phyloP scores from a whole-genome alignment of 2,113 vertebrate genomes.

The Cygnus buccinator region DNA sequence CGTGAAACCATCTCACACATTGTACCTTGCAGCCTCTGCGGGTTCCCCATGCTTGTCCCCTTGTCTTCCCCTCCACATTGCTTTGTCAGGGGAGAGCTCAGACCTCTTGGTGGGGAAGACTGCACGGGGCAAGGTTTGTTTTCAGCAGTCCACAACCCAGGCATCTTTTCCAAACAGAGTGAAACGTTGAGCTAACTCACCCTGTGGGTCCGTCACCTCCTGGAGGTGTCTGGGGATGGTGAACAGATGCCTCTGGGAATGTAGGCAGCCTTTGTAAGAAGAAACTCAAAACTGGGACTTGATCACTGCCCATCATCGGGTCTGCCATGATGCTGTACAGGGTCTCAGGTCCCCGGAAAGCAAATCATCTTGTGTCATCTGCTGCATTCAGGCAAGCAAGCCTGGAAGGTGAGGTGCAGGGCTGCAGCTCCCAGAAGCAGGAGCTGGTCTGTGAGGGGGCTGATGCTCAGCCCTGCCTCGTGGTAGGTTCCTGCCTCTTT shows the following conservation, averaged over 20 bases:
- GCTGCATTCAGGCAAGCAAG: background rate
- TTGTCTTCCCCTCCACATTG: background rate
- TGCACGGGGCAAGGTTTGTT: background rate
- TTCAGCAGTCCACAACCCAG: background rate
- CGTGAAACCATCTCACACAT: background rate
- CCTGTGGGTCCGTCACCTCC: background rate
- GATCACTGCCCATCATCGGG: background rate
- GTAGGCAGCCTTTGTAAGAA: too few species aligned
- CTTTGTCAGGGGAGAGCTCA: background rate
- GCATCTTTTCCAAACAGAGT: background rate
- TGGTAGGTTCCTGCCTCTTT: background rate
- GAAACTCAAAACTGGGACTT: background rate
- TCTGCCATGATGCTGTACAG: rapidly evolving
- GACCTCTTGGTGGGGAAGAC: background rate
- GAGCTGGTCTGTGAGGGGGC: background rate
- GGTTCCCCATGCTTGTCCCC: background rate
- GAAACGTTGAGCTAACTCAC: background rate
- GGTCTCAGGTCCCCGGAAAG: background rate
- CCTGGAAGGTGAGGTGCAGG: background rate
- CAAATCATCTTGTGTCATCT: rapidly evolving
- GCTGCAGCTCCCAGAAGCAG: background rate
- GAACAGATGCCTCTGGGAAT: background rate
- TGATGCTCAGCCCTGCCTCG: background rate
- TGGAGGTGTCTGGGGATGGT: background rate
- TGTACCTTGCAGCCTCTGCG: background rate